phyloP scores from a whole-genome alignment of 2,113 vertebrate genomes.

The Sorex araneus region DNA sequence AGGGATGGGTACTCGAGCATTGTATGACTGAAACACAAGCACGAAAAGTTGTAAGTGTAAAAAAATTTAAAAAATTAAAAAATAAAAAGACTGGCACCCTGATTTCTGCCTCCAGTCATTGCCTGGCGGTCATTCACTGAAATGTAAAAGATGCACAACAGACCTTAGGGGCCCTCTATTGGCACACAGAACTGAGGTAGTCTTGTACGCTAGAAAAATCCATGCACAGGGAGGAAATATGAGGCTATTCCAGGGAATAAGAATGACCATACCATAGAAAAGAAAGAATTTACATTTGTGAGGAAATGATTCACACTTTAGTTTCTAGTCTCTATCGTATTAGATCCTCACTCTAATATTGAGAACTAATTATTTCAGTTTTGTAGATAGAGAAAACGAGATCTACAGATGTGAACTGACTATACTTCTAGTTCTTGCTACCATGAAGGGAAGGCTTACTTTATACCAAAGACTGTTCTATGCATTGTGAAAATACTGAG shows the following conservation, averaged over 20 bases:
- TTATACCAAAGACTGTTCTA: not conserved
- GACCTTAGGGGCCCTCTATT: not conserved
- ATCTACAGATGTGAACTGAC: not conserved
- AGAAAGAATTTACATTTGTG: not conserved
- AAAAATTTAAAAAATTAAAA: too few relatives aligned
- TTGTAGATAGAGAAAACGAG: slow-evolving; percentile 17
- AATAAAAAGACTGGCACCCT: too few relatives aligned
- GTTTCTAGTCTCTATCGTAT: not conserved
- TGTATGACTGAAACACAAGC: too few relatives aligned
- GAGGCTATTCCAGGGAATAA: not conserved
- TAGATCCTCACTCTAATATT: not conserved
- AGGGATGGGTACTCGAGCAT: too few relatives aligned
- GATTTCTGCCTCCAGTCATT: not conserved
- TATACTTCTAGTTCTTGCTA: not conserved
- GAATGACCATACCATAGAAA: too few relatives aligned
- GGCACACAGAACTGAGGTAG: not conserved
- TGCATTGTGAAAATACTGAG: not conserved
- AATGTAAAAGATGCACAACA: not conserved
- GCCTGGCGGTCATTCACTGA: not conserved
- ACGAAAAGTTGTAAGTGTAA: too few relatives aligned
- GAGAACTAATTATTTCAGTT: not conserved
- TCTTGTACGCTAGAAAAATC: not conserved
- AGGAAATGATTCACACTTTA: not conserved
- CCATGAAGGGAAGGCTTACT: not conserved
- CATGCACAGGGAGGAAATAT: not conserved